Base-by-base conservation (phyloP, 2,888 invertebrate genomes). In the Temnothorax ravouxi region DNA sequence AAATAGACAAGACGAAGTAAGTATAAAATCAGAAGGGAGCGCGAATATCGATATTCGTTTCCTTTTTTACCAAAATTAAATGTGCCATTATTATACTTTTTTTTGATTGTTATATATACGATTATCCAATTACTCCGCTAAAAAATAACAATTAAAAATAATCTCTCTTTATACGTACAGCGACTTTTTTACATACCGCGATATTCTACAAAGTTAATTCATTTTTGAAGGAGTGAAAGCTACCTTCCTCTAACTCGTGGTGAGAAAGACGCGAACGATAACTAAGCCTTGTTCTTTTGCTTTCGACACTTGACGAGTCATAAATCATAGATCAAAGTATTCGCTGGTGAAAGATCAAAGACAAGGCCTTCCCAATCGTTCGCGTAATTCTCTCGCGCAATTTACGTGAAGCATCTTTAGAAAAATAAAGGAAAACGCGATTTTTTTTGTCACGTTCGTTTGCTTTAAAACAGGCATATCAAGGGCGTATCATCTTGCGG, bases 401-500 rank as follows among this genome's bases (percentile, higher is more conserved):
- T 81, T 29, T 61, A n/a, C 6, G 13, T 41, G 50, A 13, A 52
- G 66, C 13, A 47, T 69, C 59, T 18, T 79, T 75, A 75, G 66
- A 81, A 61, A 67, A 59, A 84, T 50, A 80, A 71, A 80, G 71
- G 52, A 83, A 54, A 84, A 54, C 59, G 64, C 25, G 38, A 47
- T 66, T 29, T 29, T 29, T 3, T 29, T 29, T 29, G 34, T 62
- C 54, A 71, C 79, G 38, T 71, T 79, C 44, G 82, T 88, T 84
- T 84, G 84, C 71, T 85, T 83, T 77, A 84, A 87, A 86, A 85
- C 44, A 44, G 54, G 61, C 80, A 75, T 84, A 82, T 90, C 86
- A 89, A 89, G 52, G 5, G 52, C n/a, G 52, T n/a, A 52, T 18
- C 21, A 52, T 83, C 82, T 88, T 84, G 90, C 89, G 88, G 88